Base-by-base conservation (phyloP, 2,797 vertebrate species). In the Gouania willdenowi region DNA sequence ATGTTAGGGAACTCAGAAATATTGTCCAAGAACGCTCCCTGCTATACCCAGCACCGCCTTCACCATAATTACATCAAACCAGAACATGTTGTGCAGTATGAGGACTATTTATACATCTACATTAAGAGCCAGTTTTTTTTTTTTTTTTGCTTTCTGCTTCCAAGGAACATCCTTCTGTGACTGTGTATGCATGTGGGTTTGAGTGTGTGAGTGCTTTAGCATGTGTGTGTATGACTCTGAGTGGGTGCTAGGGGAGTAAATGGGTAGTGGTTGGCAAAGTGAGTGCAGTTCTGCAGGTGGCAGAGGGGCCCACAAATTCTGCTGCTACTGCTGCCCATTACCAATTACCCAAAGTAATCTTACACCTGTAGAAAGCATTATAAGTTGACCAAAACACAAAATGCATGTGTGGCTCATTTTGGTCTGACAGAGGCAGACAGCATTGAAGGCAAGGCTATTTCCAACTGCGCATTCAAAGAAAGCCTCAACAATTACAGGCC, bases 361-460 rank as follows among this genome's bases (percentile, higher is more conserved):
- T 54, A 53, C 79, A 87, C 82, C 85, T 88, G 87, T 64, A 48
- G 80, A 87, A 88, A 25, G 8, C 73, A 86, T 87, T 79, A 83
- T 58, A 65, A 40, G 61, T 75, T 74, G 57, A 74, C 71, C 67
- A 52, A 75, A 71, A 74, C 75, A 66, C 66, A 60, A 59, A 60
- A 75, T 72, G 67, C 68, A 63, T 52, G 70, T 64, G 41, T 68
- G 52, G 45, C 42, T 66, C 50, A 48, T 63, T 72, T 50, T 53
- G n/a, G 68, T 61, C 61, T 77, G 72, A 77, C 76, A 74, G 63
- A 62, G 56, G 75, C 35, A 33, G 83, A 84, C 79, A 65, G 81
- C 66, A 84, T 84, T 80, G 29, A 78, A 83, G 66, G 71, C 73
- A 71, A 71, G 53, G 66, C 57, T 54, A 55, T 71, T 78, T 82